These are phyloP conservation scores for Microtus ochrogaster DNA, from an alignment of 2,113 vertebrate genomes.

Conservation along the genomic window DNA sequence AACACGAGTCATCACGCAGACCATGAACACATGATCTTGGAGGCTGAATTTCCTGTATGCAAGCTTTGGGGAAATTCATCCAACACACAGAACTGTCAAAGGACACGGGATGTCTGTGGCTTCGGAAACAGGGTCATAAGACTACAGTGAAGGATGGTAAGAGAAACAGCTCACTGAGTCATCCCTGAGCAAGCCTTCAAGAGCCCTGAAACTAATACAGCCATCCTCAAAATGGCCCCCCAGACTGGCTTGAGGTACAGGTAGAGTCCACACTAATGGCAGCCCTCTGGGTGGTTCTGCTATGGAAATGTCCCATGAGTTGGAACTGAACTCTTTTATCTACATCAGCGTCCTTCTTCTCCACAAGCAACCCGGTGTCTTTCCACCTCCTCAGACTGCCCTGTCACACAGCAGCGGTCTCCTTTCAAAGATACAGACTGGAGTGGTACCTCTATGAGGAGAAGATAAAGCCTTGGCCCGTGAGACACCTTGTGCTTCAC, in stretches of 20 bases:
- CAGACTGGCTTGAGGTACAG: too few relatives aligned
- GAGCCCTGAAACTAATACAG: neutral
- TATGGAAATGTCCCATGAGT: neutral
- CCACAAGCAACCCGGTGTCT: neutral
- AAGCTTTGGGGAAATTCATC: neutral
- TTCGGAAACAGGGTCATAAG: neutral
- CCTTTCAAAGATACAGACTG: accelerated
- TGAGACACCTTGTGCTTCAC: neutral
- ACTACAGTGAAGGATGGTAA: neutral
- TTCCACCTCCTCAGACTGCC: neutral
- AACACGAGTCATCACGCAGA: neutral
- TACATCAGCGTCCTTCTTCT: neutral
- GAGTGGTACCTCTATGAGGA: neutral
- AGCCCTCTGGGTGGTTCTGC: neutral
- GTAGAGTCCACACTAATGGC: neutral
- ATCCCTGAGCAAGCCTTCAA: neutral
- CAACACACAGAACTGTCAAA: neutral
- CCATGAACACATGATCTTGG: too few relatives aligned
- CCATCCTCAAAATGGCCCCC: neutral
- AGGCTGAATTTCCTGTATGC: neutral
- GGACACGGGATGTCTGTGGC: accelerated
- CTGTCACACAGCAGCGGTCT: neutral
- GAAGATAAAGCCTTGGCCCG: neutral
- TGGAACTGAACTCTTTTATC: neutral
- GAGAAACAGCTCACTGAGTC: neutral